A percentile compares a stretch with the other conserved stretches of the same genome.
Conservation (phyloP, 2,888 invertebrate species). For the Crepidodera aurea region DNA sequence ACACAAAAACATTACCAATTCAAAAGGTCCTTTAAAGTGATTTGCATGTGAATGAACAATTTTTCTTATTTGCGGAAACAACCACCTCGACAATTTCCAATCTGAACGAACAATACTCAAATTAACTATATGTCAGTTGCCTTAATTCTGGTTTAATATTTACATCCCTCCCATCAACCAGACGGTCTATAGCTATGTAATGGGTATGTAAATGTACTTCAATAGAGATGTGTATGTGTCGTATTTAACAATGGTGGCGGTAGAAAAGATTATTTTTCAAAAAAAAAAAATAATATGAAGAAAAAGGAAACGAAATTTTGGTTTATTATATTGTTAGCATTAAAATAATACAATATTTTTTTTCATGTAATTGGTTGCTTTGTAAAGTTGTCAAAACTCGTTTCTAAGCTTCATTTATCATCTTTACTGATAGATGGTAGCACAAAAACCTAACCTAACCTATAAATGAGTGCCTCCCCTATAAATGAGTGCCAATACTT, state of each 20-base stretch:
- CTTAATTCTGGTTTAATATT: constrained; percentile 30
- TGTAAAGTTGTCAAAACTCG: too few species aligned
- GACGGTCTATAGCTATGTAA: constrained; percentile 27
- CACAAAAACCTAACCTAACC: too few species aligned
- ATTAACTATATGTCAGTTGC: constrained; percentile 27
- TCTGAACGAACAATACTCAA: constrained; percentile 21
- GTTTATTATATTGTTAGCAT: too few species aligned
- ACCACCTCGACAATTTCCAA: constrained; percentile 14
- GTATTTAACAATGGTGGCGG: constrained; percentile 8
- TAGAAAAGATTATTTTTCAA: not conserved
- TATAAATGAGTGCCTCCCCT: too few species aligned
- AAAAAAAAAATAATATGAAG: not conserved
- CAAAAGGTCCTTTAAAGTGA: not conserved
- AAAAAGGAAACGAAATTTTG: not conserved
- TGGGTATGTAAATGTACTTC: constrained; percentile 28
- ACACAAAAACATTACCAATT: not conserved
- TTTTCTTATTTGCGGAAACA: constrained; percentile 17
- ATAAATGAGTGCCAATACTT: too few species aligned
- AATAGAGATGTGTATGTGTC: constrained; percentile 19
- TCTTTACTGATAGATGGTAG: too few species aligned
- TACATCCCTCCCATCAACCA: constrained; percentile 23
- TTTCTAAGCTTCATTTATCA: too few species aligned
- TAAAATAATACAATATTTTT: too few species aligned
- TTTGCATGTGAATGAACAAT: constrained; percentile 18
- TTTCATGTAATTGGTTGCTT: too few species aligned